Base-by-base conservation (phyloP, 1,140 invertebrate species). In the Heliconius eleuchia region DNA sequence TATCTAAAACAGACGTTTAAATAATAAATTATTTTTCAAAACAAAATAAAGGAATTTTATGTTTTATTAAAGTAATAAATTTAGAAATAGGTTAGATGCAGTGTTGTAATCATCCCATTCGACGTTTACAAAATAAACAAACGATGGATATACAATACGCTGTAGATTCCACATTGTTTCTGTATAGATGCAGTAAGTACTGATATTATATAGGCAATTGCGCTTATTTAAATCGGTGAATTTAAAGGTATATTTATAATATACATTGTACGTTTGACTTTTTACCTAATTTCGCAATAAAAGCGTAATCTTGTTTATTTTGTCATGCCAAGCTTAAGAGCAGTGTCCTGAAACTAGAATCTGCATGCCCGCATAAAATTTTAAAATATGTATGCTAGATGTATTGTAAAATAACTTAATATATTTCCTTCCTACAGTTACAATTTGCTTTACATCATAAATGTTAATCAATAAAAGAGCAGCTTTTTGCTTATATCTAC, bases 111-210 rank as follows among this genome's bases (percentile, higher is more conserved):
- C 5, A 57, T n/a, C 23, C 55, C 52, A 55, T n/a, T 57, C 19
- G 9, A 27, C 34, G 34, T 37, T 37, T 37, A 37, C 0, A 37
- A 37, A 37, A 37, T 37, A 37, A 37, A 37, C n/a, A 60, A 8
- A 30, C 9, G 60, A 66, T 66, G 60, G 11, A 66, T n/a, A 30
- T 66, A 5, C 13, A 66, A 66, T 66, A 66, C 27, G 60, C 60
- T 16, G 60, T 66, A 1, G 60, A 66, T 66, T 66, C 60, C n/a
- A 66, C 60, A n/a, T 66, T 30, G 13, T 66, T 66, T 66, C 60
- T 66, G 23, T 66, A 66, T 13, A 66, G 27, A 66, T 66, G 60
- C 60, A 66, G 60, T 66, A 66, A 66, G 34, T 30, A 39, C 52
- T 18, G 18, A 37, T 37, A 37, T 37, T 37, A 37, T 37, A 37